These are phyloP conservation scores for Paramormyrops kingsleyae DNA, from an alignment of 2,113 vertebrate species.

Conservation along the genomic window DNA sequence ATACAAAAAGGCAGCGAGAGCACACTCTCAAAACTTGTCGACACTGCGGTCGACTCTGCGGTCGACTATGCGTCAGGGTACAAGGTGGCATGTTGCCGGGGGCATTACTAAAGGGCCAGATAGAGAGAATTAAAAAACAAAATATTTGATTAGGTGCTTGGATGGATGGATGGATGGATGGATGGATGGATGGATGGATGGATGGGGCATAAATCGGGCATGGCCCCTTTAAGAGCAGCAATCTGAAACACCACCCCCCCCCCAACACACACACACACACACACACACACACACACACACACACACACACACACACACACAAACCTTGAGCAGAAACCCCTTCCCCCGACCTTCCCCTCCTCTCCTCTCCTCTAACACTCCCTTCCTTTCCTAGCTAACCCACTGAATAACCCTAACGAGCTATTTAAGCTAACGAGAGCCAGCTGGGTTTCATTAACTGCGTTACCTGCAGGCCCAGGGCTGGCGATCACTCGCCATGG, in stretches of 20 bases:
- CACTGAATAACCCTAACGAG: not conserved
- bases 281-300: too few species aligned
- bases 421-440: slow-evolving; percentile 3
- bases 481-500: not conserved
- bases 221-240: not conserved
- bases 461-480: not conserved
- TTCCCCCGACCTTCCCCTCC: not conserved
- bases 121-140: not conserved
- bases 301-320: not conserved
- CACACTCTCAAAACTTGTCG: not conserved
- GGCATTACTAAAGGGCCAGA: not conserved
- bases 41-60: not conserved
- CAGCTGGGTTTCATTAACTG: slow-evolving; percentile 5
- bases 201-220: not conserved
- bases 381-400: slow-evolving; percentile 1
- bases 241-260: not conserved
- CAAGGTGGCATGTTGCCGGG: not conserved
- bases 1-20: not conserved
- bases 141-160: not conserved
- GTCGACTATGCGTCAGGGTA: not conserved
- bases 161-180: not conserved
- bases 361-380: not conserved
- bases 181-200: not conserved
- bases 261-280: too few species aligned
- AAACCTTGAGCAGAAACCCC: not conserved